These are phyloP conservation scores for Hapalemur alaotrensis DNA, from an alignment of 2,797 vertebrate genomes.

Conservation along the genomic window DNA sequence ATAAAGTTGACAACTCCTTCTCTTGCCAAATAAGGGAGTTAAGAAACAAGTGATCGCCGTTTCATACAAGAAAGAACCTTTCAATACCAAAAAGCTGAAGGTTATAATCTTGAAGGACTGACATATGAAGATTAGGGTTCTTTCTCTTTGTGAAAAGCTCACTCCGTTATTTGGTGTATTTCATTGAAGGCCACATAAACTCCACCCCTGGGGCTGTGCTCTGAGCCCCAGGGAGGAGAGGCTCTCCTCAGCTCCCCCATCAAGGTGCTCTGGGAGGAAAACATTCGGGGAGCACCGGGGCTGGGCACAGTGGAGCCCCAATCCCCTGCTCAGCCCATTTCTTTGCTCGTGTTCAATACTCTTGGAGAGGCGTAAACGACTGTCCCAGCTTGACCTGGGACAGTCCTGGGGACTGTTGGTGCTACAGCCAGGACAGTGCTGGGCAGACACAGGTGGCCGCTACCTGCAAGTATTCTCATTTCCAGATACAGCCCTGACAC, in stretches of 20 bases:
- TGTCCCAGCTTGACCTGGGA: accelerated
- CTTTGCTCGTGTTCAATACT: background rate
- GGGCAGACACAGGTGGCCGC: accelerated
- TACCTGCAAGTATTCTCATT: background rate
- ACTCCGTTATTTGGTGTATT: accelerated
- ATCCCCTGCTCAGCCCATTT: accelerated
- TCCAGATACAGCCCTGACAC: accelerated
- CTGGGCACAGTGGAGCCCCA: accelerated
- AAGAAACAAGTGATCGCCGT: background rate
- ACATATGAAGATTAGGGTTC: background rate
- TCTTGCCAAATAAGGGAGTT: background rate
- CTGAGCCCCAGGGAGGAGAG: accelerated
- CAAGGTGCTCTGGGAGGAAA: no score
- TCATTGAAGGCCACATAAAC: background rate
- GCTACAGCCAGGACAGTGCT: accelerated
- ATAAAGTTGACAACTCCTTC: background rate
- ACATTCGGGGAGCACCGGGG: accelerated
- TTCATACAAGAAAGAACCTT: background rate
- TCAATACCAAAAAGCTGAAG: background rate
- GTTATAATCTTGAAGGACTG: background rate
- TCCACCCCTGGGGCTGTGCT: accelerated
- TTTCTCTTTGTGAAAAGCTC: background rate
- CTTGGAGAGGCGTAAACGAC: accelerated
- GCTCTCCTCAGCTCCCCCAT: accelerated
- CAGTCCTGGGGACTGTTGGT: no score